These are phyloP conservation scores for Tenthredo distinguenda DNA, from an alignment of 2,888 invertebrate genomes.

Conservation along the genomic window DNA sequence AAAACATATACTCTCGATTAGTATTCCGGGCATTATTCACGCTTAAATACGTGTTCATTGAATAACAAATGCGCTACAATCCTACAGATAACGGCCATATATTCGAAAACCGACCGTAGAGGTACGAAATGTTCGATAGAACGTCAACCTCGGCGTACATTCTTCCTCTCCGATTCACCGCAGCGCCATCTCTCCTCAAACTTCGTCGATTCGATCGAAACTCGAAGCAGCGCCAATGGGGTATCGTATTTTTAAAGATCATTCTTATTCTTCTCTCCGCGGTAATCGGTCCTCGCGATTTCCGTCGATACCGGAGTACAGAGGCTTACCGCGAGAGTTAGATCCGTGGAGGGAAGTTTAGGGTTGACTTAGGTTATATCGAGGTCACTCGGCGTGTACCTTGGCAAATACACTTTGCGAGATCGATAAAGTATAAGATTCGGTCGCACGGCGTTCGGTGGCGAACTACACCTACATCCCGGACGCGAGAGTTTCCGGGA, in stretches of 20 bases:
- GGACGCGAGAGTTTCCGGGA: background rate
- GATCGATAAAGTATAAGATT: conserved; percentile 23
- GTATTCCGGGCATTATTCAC: background rate
- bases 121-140: background rate
- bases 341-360: background rate
- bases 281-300: conserved; percentile 13
- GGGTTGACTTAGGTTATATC: conserved; percentile 29
- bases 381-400: conserved; percentile 27
- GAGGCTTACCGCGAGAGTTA: background rate
- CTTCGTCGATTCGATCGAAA: background rate
- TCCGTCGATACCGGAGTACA: background rate
- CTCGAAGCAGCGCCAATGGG: background rate
- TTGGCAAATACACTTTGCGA: conserved; percentile 37
- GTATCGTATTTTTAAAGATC: background rate
- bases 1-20: background rate
- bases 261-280: background rate
- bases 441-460: background rate
- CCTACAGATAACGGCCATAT: background rate
- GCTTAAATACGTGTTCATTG: background rate
- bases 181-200: background rate
- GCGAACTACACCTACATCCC: background rate
- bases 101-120: background rate
- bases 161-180: background rate
- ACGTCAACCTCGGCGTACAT: background rate
- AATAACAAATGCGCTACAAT: background rate